These are phyloP conservation scores for Lutraria rhynchaena DNA, from an alignment of 1,140 invertebrate genomes.

Conservation along the genomic window DNA sequence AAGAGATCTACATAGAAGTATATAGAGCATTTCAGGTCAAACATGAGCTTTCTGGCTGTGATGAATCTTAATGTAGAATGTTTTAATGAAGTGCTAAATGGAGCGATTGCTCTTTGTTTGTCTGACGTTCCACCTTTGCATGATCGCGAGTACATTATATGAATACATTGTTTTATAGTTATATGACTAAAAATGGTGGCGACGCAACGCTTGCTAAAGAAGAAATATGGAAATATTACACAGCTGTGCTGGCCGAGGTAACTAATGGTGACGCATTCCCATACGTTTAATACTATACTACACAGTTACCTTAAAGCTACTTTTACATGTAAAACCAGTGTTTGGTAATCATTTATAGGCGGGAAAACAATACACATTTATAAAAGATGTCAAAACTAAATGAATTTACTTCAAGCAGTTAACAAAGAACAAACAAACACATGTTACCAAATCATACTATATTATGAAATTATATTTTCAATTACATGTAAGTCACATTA, in stretches of 20 bases:
- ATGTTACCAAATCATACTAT: too few relatives aligned
- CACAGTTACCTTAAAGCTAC: too few relatives aligned
- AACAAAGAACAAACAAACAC: too few relatives aligned
- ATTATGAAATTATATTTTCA: too few relatives aligned
- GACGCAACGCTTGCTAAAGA: not conserved
- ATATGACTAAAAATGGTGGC: not conserved
- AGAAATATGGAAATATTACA: slow-evolving; percentile 4
- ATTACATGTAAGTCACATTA: too few relatives aligned
- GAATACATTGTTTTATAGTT: slow-evolving; percentile 3
- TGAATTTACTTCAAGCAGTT: too few relatives aligned
- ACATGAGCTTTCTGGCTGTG: not conserved
- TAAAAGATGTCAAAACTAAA: too few relatives aligned
- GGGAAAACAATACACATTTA: too few relatives aligned
- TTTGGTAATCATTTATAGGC: too few relatives aligned
- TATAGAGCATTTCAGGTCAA: not conserved
- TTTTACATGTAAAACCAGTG: too few relatives aligned
- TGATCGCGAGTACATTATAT: not conserved
- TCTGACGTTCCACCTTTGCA: not conserved
- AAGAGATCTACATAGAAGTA: not conserved
- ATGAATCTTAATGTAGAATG: not conserved
- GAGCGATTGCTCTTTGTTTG: not conserved
- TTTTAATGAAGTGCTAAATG: not conserved
- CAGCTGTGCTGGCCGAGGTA: not conserved
- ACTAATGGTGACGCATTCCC: too few relatives aligned
- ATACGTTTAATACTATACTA: too few relatives aligned